These are phyloP conservation scores for Laticauda colubrina DNA, from an alignment of 2,113 vertebrate genomes.

Conservation along the genomic window DNA sequence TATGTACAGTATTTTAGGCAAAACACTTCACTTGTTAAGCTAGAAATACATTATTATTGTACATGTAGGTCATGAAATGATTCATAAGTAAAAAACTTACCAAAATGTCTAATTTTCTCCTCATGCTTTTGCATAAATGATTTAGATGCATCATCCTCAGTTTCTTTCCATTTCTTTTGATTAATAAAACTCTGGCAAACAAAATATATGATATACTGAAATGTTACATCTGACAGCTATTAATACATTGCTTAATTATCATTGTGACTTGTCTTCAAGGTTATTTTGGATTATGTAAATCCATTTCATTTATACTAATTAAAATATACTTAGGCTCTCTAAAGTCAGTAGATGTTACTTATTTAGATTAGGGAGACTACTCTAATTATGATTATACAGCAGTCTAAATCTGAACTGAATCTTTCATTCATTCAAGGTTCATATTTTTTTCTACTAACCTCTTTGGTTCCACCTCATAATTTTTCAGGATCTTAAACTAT, in stretches of 20 bases:
- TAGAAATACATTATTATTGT: not conserved
- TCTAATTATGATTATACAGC: not conserved
- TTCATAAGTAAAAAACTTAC: constrained; percentile 71
- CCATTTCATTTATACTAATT: not conserved
- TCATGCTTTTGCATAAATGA: constrained; percentile 89
- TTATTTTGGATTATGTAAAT: not conserved
- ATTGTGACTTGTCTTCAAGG: not conserved
- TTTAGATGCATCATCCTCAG: constrained; percentile 79
- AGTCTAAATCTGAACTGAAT: not conserved
- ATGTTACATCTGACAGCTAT: not conserved
- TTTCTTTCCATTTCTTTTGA: constrained; percentile 75
- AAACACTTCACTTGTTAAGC: not conserved
- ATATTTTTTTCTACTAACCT: not conserved
- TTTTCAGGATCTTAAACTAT: not conserved
- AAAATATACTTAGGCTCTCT: not conserved
- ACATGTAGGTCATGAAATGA: not conserved
- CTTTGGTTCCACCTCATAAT: not conserved
- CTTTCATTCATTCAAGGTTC: not conserved
- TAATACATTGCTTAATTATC: not conserved
- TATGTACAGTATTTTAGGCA: not conserved
- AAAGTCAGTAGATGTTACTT: not conserved
- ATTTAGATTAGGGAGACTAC: not conserved
- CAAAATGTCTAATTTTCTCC: constrained; percentile 90
- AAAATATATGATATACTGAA: not conserved
- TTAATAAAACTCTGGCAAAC: constrained; percentile 90